Evolutionary conservation across 2,797 vertebrate genomes (phyloP), one percentile per base, ranked within the genome.

Genomic region (Sandelia bainsii): DNA sequence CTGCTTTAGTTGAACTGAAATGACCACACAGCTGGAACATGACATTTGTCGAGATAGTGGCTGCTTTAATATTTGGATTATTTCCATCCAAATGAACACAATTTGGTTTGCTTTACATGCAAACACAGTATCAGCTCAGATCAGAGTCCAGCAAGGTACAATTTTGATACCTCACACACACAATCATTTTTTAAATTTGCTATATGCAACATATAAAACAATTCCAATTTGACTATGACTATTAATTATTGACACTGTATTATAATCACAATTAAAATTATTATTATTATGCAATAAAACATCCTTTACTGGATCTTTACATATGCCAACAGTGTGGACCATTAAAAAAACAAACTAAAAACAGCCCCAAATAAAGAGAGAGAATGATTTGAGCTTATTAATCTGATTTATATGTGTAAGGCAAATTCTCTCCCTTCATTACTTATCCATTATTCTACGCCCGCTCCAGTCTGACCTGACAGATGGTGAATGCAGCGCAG

Each of bases 11-110:
- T 48, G 49, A 80, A 51, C 29, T 62, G 25, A 46, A 66, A 16
- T 69, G 68, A 76, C 46, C 71, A 61, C 66, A 65, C 72, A 80
- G 66, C 72, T 70, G 62, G 58, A 65, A 64, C 56, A 12, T 27
- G 20, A 39, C 45, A 49, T 52, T 40, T 69, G 29, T 0, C 12
- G 56, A 71, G 54, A 66, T 3, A 8, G 9, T 1, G 29, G 65
- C 37, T 11, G 22, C 58, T 84, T 86, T 63, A 77, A 78, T 69
- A 76, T 71, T 58, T 62, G 53, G 61, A 69, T 72, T 12, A 51
- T 51, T 63, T 70, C 44, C n/a, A 59, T 77, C n/a, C 13, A 62
- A 62, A 64, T 22, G n/a, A 72, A 72, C 23, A 77, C 54, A 63
- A 14, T 61, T 57, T 70, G 37, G 46, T 58, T n/a, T 46, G 62